Evolutionary conservation across 1,140 invertebrate species (phyloP), one percentile per base, ranked within the genome.

Genomic region (Heterodera schachtii): DNA sequence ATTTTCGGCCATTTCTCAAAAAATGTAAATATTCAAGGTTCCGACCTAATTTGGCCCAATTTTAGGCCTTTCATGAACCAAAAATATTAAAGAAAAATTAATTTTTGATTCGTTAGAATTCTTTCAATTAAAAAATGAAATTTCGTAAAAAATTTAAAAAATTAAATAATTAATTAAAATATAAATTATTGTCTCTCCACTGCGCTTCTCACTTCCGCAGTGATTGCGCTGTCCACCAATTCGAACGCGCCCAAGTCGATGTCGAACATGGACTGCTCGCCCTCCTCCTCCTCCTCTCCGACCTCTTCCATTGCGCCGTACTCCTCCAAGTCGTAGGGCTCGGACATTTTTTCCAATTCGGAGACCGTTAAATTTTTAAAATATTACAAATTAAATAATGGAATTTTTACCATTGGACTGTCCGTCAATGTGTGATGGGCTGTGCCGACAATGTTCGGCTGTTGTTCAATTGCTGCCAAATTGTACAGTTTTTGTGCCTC

Each of bases 191-290:
- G 31, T 31, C 31, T 31, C 31, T 31, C 31, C 1, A 0, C 31
- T 31, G 31, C 31, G 31, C 13, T 19, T 44, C 44, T 66, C 75
- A 78, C 77, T 83, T 89, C 88, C 3, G 88, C 89, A 3, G 86
- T 80, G 21, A 88, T 78, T 31, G 86, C 88, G 79, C 85, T 87
- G 74, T 89, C 89, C 21, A 89, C 89, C 52, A 89, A 66, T 67
- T 89, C 88, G 78, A 90, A 89, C 4, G 87, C 88, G n/a, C 88
- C 88, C 21, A 89, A 78, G 75, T 89, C 88, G 21, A 89, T 82
- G 70, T 89, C 88, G 73, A 89, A 89, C 21, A 83, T 44, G 49
- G 64, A 49, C 47, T 67, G 49, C 69, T 80, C 76, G n/a, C 76
- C 44, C 46, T 43, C 80, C 70, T 8, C 78, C 21, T 81, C 80